Base-by-base conservation (phyloP, 2,888 invertebrate species). In the Drosophila putrida region DNA sequence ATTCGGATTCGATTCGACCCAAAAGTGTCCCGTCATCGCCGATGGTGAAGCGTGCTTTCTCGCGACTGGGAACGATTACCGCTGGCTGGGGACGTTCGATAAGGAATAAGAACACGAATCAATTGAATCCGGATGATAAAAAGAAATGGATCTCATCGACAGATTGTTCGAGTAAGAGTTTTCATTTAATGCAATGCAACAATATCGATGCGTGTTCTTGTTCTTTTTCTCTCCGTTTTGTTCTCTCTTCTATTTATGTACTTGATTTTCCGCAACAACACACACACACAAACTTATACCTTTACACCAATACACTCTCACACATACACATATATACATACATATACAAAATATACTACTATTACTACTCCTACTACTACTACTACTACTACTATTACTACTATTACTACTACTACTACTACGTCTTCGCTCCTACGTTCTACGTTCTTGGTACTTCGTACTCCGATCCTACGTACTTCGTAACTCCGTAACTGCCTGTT, bases 1-100 rank as follows among this genome's bases (percentile, higher is more conserved):
- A 97, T 90, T 96, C 97, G 78, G 97, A 97, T 92, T 96, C 96
- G 50, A 97, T 97, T 1, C 88, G 93, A 49, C 97, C 97, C 79
- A 98, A 98, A 93, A 97, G 97, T 92, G 98, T 98, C 67, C 98
- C 98, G 31, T 97, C 97, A 83, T 97, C 97, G 44, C 98, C 98
- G 33, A 98, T 98, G 97, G 97, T 98, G 75, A 97, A 97, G 92
- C 94, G 98, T 28, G 97, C 98, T 1, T 97, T 98, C 92, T 97
- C 97, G n/a, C 94, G 97, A 15, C 93, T 98, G 65, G 97, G 97
- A 13, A 97, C 96, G 50, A 96, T 98, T 82, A 97, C 97, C 0
- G 97, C 97, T 0, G 97, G 97, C 47, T 97, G 97, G 97, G 97
- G 97, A 0, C 94, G 97, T 47, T 97, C 97, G 67, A 97, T 97